phyloP scores from a whole-genome alignment of 2,797 vertebrate species.

The Pseudomugil gertrudae region DNA sequence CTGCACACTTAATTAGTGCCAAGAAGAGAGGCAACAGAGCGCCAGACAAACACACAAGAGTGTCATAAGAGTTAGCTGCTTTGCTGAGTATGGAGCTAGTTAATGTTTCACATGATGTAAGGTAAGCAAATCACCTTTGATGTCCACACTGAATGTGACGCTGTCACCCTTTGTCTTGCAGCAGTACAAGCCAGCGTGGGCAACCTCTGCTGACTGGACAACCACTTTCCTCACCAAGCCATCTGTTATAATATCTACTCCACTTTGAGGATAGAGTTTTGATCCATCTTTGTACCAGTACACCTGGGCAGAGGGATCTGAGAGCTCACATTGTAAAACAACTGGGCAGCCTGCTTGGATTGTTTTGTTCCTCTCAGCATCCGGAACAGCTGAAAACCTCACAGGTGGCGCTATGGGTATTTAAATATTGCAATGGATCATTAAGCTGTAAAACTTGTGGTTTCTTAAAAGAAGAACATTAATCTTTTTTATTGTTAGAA shows the following conservation, averaged over 20 bases:
- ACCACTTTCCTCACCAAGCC: conserved; percentile 79
- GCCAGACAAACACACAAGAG: conserved; percentile 45
- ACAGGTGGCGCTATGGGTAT: conserved; percentile 82
- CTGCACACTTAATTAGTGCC: conserved; percentile 29
- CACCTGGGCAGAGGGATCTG: conserved; percentile 82
- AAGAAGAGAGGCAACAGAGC: conserved; percentile 44
- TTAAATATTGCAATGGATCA: conserved; percentile 54
- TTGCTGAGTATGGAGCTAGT: conserved; percentile 47
- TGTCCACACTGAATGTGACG: conserved; percentile 87
- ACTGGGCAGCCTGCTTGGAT: conserved; percentile 76
- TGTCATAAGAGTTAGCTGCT: conserved; percentile 60
- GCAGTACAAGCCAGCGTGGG: conserved; percentile 88
- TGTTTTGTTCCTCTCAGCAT: conserved; percentile 79
- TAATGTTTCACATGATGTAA: conserved; percentile 52
- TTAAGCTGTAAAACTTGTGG: conserved; percentile 29
- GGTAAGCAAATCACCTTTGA: conserved; percentile 86
- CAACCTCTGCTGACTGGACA: conserved; percentile 81
- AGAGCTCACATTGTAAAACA: conserved; percentile 89
- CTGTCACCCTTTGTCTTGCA: conserved; percentile 90
- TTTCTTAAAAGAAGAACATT: conserved; percentile 13
- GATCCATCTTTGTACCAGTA: conserved; percentile 91
- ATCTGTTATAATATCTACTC: conserved; percentile 80
- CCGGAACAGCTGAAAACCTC: conserved; percentile 83
- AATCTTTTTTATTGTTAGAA: conserved; percentile 1
- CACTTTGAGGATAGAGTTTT: conserved; percentile 81